phyloP scores from a whole-genome alignment of 2,797 vertebrate genomes.

The Urophycis tenuis region DNA sequence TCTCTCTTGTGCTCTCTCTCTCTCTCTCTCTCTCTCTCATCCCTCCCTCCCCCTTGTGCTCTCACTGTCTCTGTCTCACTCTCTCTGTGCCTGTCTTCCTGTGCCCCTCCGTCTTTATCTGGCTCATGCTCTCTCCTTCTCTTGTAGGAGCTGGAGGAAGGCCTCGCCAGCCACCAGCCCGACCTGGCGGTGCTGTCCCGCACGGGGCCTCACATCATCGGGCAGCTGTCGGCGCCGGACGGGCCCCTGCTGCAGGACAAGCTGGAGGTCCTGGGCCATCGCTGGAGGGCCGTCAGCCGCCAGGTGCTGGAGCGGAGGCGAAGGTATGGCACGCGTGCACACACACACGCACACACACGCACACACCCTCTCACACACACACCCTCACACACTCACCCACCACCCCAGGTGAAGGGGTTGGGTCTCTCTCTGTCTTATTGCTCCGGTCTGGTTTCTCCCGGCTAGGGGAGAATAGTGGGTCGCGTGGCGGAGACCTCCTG shows the following conservation, averaged over 20 bases:
- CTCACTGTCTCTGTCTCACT: too few species aligned
- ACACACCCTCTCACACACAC: background rate
- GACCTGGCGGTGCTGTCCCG: slow-evolving; percentile 69
- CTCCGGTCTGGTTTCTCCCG: slow-evolving; percentile 17
- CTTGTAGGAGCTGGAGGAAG: slow-evolving; percentile 85
- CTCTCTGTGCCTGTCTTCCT: slow-evolving; percentile 20
- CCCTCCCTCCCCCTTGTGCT: too few species aligned
- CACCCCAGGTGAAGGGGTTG: slow-evolving; percentile 6
- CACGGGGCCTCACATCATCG: slow-evolving; percentile 80
- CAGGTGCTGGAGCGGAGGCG: slow-evolving; percentile 75
- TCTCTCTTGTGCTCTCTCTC: too few species aligned
- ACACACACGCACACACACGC: background rate
- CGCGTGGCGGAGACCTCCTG: slow-evolving; percentile 1
- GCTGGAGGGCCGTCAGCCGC: slow-evolving; percentile 70
- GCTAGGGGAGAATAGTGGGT: slow-evolving; percentile 2
- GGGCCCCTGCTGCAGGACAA: slow-evolving; percentile 83
- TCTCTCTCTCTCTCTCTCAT: too few species aligned
- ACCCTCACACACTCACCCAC: background rate
- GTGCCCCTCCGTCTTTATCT: too few species aligned
- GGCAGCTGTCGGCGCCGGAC: slow-evolving; percentile 78
- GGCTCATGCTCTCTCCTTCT: background rate
- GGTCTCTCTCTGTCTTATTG: background rate
- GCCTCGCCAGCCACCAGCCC: slow-evolving; percentile 75
- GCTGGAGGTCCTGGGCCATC: slow-evolving; percentile 72
- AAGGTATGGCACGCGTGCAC: slow-evolving; percentile 68